Conservation (phyloP, 2,113 vertebrate species). For the Callipepla californica region DNA sequence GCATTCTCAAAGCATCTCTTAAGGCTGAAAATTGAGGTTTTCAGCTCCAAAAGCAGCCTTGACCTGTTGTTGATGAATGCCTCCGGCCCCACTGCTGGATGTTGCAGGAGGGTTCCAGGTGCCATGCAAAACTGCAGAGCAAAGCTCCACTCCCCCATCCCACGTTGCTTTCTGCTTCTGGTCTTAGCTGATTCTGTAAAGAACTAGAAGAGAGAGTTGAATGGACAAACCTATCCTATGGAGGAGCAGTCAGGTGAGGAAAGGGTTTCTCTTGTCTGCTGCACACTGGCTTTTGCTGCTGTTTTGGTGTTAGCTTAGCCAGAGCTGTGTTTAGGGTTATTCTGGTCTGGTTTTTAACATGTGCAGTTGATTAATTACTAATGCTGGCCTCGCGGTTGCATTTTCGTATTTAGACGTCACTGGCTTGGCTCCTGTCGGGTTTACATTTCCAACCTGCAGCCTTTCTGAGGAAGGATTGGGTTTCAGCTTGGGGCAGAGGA, state of each 20-base stretch:
- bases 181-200: background rate
- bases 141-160: background rate
- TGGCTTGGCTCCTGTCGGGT: fast-evolving
- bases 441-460: background rate
- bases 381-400: fast-evolving
- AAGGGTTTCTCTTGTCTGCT: background rate
- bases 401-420: background rate
- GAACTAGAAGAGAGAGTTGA: background rate
- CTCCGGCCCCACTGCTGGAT: background rate
- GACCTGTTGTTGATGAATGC: background rate
- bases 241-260: background rate
- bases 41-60: background rate
- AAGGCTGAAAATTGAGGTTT: background rate
- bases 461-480: background rate
- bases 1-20: fast-evolving
- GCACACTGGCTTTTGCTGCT: background rate
- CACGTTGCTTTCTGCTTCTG: background rate
- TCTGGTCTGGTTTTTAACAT: background rate
- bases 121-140: background rate
- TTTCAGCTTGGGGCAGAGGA: background rate
- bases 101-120: fast-evolving
- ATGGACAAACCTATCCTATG: background rate
- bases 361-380: background rate
- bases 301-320: background rate
- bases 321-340: background rate